Evolutionary conservation across 2,888 invertebrate genomes (phyloP).

Genomic region (Drosophila peninsularis): DNA sequence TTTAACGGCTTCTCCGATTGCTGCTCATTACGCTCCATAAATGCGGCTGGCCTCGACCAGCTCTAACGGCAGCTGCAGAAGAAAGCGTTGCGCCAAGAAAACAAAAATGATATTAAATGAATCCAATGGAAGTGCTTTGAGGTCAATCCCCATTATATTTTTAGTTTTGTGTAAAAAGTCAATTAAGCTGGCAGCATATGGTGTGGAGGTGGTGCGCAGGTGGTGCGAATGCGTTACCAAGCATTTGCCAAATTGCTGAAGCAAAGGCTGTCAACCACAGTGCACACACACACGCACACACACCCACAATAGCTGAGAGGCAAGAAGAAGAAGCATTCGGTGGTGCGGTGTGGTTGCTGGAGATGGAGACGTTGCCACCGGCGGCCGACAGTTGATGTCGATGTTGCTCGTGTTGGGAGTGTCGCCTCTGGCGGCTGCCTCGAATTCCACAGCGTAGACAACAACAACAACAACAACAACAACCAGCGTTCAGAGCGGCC

Average conservation of each 20-base stretch:
- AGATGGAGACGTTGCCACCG: slow-evolving; percentile 45
- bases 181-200: slow-evolving; percentile 50
- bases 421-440: slow-evolving; percentile 68
- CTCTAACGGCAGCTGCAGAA: slow-evolving; percentile 50
- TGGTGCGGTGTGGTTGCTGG: slow-evolving; percentile 5
- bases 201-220: slow-evolving; percentile 33
- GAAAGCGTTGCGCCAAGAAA: slow-evolving; percentile 63
- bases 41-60: slow-evolving; percentile 49
- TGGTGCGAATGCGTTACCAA: slow-evolving; percentile 41
- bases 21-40: slow-evolving; percentile 61
- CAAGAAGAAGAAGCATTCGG: background rate
- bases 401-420: slow-evolving; percentile 56
- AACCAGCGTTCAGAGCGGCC: slow-evolving; percentile 20
- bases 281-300: background rate
- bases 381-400: slow-evolving; percentile 32
- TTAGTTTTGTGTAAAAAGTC: slow-evolving; percentile 36
- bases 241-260: slow-evolving; percentile 48
- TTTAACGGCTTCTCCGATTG: slow-evolving; percentile 27
- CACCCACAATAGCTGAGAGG: slow-evolving; percentile 16
- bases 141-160: slow-evolving; percentile 37
- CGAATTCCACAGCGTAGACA: slow-evolving; percentile 67
- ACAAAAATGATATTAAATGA: slow-evolving; percentile 48
- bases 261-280: slow-evolving; percentile 27
- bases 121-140: slow-evolving; percentile 58
- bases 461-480: slow-evolving; percentile 20